Evolutionary conservation across 1,140 invertebrate genomes (phyloP).

Genomic region (Drosophila punjabiensis): DNA sequence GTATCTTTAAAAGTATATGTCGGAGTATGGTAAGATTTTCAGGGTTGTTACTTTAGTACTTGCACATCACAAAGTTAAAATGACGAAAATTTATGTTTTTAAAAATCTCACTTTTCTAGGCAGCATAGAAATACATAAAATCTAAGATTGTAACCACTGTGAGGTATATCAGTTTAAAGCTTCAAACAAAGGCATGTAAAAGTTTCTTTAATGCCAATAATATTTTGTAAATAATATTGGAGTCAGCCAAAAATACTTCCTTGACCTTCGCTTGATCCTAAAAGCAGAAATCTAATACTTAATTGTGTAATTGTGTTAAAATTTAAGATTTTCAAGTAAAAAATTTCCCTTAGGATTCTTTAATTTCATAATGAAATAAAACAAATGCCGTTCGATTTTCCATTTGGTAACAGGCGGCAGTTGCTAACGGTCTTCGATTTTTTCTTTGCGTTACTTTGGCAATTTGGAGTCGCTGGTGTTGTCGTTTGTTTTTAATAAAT

Average conservation of each 20-base stretch:
- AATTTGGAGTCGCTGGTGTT: slow-evolving; percentile 49
- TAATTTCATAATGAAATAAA: slow-evolving; percentile 22
- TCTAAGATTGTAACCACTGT: too few species aligned
- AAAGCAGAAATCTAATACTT: neutral
- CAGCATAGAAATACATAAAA: too few species aligned
- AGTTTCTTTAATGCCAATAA: neutral
- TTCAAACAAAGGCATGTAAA: neutral
- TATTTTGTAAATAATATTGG: neutral
- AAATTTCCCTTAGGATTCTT: slow-evolving; percentile 6
- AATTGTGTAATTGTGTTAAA: neutral
- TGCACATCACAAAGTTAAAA: too few species aligned
- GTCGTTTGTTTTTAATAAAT: slow-evolving; percentile 75
- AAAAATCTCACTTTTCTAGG: too few species aligned
- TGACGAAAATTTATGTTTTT: too few species aligned
- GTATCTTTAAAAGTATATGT: too few species aligned
- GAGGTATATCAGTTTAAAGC: neutral
- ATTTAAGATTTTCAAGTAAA: neutral
- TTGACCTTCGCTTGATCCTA: neutral
- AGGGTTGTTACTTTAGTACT: too few species aligned
- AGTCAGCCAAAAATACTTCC: neutral
- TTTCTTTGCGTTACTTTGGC: slow-evolving; percentile 52
- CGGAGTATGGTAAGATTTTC: too few species aligned
- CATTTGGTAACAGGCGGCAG: slow-evolving; percentile 7
- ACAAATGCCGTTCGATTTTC: slow-evolving; percentile 35
- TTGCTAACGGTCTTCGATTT: slow-evolving; percentile 21